Base-by-base conservation (phyloP, 2,888 invertebrate genomes). In the Rhagonycha fulva region DNA sequence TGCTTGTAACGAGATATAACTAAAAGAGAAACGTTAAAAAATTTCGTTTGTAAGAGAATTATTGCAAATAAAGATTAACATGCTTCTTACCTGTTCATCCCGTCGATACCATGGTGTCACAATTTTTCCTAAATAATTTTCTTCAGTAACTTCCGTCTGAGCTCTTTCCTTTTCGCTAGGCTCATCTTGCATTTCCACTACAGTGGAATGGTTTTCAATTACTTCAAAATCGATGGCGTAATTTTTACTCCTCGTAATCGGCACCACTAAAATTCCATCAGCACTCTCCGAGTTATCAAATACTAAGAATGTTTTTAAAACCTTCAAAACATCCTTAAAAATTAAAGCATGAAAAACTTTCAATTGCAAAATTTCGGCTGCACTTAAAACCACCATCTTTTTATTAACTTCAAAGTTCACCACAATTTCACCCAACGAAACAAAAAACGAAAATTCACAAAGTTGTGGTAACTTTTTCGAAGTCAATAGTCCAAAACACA, bases 91-190 rank as follows among this genome's bases (percentile, higher is more conserved):
- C 67, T 86, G 85, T 68, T 89, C 87, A 1, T 90, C 86, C 11
- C 87, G 87, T 81, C 93, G 89, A 86, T 98, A 98, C 92, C 95
- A 96, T 0, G 98, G 98, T 76, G 93, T 92, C 0, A 99, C 94
- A 0, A 99, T 92, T 63, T 92, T 91, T 81, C 94, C 90, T 28
- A 92, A 88, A 85, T 94, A 96, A 19, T 90, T 90, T 60, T 92
- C 90, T 10, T 89, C 86, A 0, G 88, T 88, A 10, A 95, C 92
- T 0, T 84, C 78, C 68, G 92, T 85, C 0, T 86, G 84, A 26
- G 85, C 84, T 67, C 91, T 89, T 80, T 92, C 91, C 74, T 89
- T 88, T 63, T 88, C 84, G 0, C 89, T 85, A 0, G 90, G 89
- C 14, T 86, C 84, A 0, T 82, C 81, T 0, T 89, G 82, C 2